Percentiles rank a stretch among this genome's conserved stretches.
Evolutionary conservation across 2,888 invertebrate species (phyloP).

Genomic region (Buathra laborator): DNA sequence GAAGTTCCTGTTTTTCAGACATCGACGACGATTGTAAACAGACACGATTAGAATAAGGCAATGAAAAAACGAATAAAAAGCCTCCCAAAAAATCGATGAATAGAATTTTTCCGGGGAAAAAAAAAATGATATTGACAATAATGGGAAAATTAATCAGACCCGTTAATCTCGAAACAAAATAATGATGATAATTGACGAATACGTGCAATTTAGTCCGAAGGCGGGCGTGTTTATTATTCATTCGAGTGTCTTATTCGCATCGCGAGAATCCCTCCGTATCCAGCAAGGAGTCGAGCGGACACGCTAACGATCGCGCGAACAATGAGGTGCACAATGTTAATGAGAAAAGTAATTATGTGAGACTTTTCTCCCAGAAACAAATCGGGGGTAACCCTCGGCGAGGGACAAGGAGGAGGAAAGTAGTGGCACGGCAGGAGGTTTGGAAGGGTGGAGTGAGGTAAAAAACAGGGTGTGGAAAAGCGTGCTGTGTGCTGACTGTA

Average conservation of each 20-base stretch:
- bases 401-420: not conserved
- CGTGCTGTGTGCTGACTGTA: slow-evolving; percentile 5
- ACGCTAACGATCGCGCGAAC: slow-evolving; percentile 73
- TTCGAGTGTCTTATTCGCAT: slow-evolving; percentile 70
- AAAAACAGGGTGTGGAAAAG: slow-evolving; percentile 33
- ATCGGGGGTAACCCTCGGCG: slow-evolving; percentile 31
- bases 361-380: slow-evolving; percentile 77
- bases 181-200: slow-evolving; percentile 76
- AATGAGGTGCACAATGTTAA: slow-evolving; percentile 81
- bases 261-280: slow-evolving; percentile 13
- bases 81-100: not conserved
- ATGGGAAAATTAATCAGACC: not conserved
- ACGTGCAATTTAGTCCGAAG: slow-evolving; percentile 76
- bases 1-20: slow-evolving; percentile 32
- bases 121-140: not conserved
- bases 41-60: not conserved
- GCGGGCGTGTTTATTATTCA: slow-evolving; percentile 75
- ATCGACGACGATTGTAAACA: slow-evolving; percentile 19
- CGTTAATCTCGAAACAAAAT: slow-evolving; percentile 49
- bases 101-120: not conserved
- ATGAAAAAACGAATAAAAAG: not conserved
- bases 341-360: slow-evolving; percentile 83
- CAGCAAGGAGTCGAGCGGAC: slow-evolving; percentile 40
- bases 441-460: not conserved
- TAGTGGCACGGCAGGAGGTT: not conserved